phyloP scores from a whole-genome alignment of 2,888 invertebrate genomes.

The Idaea dimidiata region DNA sequence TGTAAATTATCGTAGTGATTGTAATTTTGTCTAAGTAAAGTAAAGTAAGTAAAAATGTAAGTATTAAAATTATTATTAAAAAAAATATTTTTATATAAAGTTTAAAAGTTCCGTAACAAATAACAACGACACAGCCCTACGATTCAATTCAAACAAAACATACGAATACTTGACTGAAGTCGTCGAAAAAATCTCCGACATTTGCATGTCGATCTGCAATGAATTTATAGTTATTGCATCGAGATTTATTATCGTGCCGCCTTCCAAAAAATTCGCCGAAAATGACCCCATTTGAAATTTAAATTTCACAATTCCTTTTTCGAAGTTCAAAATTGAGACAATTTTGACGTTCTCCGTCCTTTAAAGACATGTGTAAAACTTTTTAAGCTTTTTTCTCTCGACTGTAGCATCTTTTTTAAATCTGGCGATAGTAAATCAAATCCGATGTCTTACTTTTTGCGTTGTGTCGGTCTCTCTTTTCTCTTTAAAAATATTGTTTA shows the following conservation, averaged over 20 bases:
- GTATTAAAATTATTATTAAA: no score
- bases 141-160: slow-evolving; percentile 53
- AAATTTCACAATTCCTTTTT: slow-evolving; percentile 73
- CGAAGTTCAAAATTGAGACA: slow-evolving; percentile 70
- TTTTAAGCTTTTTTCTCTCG: slow-evolving; percentile 32
- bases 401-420: slow-evolving; percentile 46
- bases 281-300: slow-evolving; percentile 77
- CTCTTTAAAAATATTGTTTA: slow-evolving; percentile 49
- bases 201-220: slow-evolving; percentile 80
- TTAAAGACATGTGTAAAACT: slow-evolving; percentile 58
- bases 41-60: no score
- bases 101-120: not conserved
- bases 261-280: slow-evolving; percentile 70
- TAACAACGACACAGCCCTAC: slow-evolving; percentile 31
- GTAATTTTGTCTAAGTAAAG: no score
- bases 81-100: not conserved
- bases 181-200: slow-evolving; percentile 71
- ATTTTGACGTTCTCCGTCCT: slow-evolving; percentile 72
- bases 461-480: slow-evolving; percentile 27
- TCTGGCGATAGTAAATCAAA: slow-evolving; percentile 63
- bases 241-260: slow-evolving; percentile 73
- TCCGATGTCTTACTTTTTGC: slow-evolving; percentile 46
- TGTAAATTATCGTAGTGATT: no score
- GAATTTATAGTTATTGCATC: slow-evolving; percentile 79
- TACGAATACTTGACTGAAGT: slow-evolving; percentile 51